Evolutionary conservation across 1,140 invertebrate genomes (phyloP), one percentile per base, ranked within the genome.

Genomic region (Pomacea maculata): DNA sequence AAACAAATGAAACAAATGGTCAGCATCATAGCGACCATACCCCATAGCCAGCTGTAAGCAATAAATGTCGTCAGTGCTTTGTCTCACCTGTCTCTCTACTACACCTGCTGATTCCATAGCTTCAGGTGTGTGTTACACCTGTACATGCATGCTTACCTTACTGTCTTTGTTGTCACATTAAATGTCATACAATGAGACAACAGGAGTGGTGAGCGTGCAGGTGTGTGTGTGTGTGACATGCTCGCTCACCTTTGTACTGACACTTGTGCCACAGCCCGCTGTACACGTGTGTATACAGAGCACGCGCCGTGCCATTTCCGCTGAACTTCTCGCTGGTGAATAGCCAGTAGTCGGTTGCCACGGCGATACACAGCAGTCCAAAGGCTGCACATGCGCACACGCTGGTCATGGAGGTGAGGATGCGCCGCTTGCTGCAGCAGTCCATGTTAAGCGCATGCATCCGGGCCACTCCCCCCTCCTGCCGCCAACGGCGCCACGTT

Each of bases 261-360:
- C 90, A 91, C 83, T 86, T 88, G 68, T 88, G 82, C 88, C 89
- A 91, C 17, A 91, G 83, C n/a, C 90, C 90, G 14, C 88, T 90
- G 85, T 87, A 89, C 17, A 86, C 89, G 34, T 75, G 75, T 79
- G 85, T 86, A 79, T 88, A 89, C 29, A 82, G 71, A 14, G 81
- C 82, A 6, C 61, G 54, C 54, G 73, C 65, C 54, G 83, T 79
- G 25, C 79, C 82, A 64, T 86, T 87, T 55, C 84, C 86, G 25
- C 78, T 76, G 0, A 57, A 21, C 78, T 83, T 82, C 81, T 90
- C 89, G 71, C 77, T 86, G 12, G 89, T 89, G 82, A 86, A 89
- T 11, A 91, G 86, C 90, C 90, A 91, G 83, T 90, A 90, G 81
- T 91, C 90, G 34, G 90, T 91, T 71, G 89, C 85, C 17, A 91